Evolutionary conservation across 2,113 vertebrate species (phyloP).

Genomic region (Copsychus sechellarum): DNA sequence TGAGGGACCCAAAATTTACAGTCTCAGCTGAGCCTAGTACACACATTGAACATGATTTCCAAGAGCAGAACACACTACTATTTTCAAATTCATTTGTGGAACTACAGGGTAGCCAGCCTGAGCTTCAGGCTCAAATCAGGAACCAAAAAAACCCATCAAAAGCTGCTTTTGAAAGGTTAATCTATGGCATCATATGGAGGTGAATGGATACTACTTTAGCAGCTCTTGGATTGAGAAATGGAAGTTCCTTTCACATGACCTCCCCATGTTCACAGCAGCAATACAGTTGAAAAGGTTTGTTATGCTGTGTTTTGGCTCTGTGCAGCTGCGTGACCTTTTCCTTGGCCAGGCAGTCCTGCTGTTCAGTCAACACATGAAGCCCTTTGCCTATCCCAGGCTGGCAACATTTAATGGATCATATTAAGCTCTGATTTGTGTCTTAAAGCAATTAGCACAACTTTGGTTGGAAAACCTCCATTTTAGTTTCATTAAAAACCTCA

Average conservation of each 20-base stretch:
- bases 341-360: background rate
- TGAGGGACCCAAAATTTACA: background rate
- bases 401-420: background rate
- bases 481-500: background rate
- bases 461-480: slow-evolving; percentile 7
- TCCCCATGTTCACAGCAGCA: background rate
- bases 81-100: background rate
- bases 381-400: background rate
- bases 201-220: background rate
- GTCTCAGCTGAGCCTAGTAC: background rate
- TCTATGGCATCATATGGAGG: background rate
- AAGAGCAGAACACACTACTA: background rate
- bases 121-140: background rate
- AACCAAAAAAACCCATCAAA: background rate
- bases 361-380: background rate
- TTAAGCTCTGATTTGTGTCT: background rate
- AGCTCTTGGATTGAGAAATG: background rate
- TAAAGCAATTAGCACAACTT: slow-evolving; percentile 26
- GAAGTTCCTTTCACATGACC: background rate
- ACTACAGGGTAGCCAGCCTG: background rate
- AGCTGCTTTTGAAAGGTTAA: background rate
- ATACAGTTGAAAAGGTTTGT: background rate
- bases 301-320: background rate
- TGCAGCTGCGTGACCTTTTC: slow-evolving; percentile 36
- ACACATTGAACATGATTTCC: background rate